phyloP scores from a whole-genome alignment of 2,113 vertebrate genomes.

The Dryoscopus gambensis region DNA sequence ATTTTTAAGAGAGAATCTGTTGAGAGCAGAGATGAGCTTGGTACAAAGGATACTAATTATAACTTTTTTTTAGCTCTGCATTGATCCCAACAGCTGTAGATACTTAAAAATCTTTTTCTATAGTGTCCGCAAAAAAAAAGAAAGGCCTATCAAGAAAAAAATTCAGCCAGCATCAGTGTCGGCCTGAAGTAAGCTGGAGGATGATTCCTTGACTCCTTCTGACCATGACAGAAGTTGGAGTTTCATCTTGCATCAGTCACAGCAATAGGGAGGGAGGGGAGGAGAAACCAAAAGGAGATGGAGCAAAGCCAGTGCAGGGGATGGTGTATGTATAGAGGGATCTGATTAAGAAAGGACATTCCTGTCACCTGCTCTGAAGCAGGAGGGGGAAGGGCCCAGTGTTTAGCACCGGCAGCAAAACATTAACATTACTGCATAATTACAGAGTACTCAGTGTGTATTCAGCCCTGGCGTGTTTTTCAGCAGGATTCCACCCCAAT shows the following conservation, averaged over 20 bases:
- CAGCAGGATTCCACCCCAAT: conserved; percentile 63
- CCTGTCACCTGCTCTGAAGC: conserved; percentile 43
- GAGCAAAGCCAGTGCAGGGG: not conserved
- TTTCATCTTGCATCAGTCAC: not conserved
- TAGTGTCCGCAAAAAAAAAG: not conserved
- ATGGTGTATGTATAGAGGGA: not conserved
- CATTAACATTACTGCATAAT: conserved; percentile 55
- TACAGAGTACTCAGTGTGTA: conserved; percentile 50
- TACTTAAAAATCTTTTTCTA: conserved; percentile 50
- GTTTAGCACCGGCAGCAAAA: conserved; percentile 48
- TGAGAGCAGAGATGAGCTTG: conserved; percentile 13
- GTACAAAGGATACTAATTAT: conserved; percentile 47
- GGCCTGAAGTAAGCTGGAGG: not conserved
- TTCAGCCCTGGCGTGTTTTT: conserved; percentile 60
- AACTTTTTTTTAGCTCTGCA: not conserved
- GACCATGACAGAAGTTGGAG: not conserved
- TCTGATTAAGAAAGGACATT: conserved; percentile 30
- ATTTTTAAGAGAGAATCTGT: not conserved
- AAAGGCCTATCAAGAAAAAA: not conserved
- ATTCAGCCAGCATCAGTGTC: not conserved
- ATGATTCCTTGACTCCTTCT: not conserved
- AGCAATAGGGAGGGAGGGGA: not conserved
- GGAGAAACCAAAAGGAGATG: not conserved
- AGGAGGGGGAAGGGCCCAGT: not conserved
- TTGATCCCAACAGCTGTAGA: conserved; percentile 57